These are phyloP conservation scores for Apotomis capreana DNA, from an alignment of 2,888 invertebrate genomes.

Conservation along the genomic window DNA sequence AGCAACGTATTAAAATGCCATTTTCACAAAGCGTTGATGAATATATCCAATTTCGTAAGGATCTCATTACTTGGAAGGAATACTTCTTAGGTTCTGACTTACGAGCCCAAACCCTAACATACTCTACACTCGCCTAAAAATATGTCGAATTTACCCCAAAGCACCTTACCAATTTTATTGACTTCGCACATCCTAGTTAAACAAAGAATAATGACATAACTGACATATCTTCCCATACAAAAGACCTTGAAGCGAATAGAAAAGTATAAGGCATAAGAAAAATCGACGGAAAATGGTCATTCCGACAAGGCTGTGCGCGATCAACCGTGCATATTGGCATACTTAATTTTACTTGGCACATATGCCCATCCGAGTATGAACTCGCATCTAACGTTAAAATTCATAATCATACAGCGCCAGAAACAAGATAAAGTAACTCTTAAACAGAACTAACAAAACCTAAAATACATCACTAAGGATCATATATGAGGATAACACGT, in stretches of 20 bases:
- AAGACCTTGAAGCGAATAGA: constrained; percentile 73
- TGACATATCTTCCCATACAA: constrained; percentile 52
- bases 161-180: neutral
- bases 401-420: constrained; percentile 19
- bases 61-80: too few relatives aligned
- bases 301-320: constrained; percentile 74
- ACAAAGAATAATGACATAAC: constrained; percentile 25
- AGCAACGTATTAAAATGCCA: too few relatives aligned
- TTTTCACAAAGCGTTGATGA: too few relatives aligned
- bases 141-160: too few relatives aligned
- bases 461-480: constrained; percentile 1
- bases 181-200: neutral
- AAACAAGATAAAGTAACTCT: constrained; percentile 26
- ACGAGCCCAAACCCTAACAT: too few relatives aligned
- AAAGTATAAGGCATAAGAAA: constrained; percentile 71
- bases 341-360: constrained; percentile 80
- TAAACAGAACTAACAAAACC: constrained; percentile 4
- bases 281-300: constrained; percentile 78
- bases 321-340: constrained; percentile 81
- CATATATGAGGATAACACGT: neutral
- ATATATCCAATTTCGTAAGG: too few relatives aligned
- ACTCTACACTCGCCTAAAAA: too few relatives aligned
- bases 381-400: constrained; percentile 45
- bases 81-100: too few relatives aligned
- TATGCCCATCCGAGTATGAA: constrained; percentile 71